Evolutionary conservation across 2,113 vertebrate species (phyloP), one percentile per base, ranked within the genome.

Genomic region (Prinia subflava): DNA sequence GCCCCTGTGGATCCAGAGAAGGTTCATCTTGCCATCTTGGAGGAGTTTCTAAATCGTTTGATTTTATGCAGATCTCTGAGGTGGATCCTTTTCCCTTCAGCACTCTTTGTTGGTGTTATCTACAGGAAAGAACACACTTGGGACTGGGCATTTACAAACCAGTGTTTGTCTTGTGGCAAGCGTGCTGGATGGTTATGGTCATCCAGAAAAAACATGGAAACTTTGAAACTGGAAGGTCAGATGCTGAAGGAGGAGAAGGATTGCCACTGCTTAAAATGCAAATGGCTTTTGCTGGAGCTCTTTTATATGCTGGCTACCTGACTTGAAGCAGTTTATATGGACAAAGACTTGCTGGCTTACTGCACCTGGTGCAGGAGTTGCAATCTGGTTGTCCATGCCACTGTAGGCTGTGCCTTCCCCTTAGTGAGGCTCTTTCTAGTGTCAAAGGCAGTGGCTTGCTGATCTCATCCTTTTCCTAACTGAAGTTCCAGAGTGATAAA

Each of bases 401-500:
- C 56, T 25, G 60, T 52, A 41, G 27, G 30, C 79, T 62, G 21
- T 53, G 63, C 75, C 35, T 82, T 78, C 2, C 2, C 44, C 2
- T 53, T 28, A 64, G 28, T 6, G 39, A 89, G 39, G 37, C 25
- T 50, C 52, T 94, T 56, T 14, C 22, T 57, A 3, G 30, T 53
- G 60, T 84, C 52, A 55, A 31, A 92, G 69, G 76, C 60, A 88
- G 5, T 35, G 21, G 10, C 56, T 83, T 92, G 67, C 82, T 93
- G 52, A 57, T 86, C 75, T 84, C 59, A 64, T 70, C 59, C 44
- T 81, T 70, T 53, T 56, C 60, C 76, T 49, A 13, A 47, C 68
- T 68, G 44, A 90, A 64, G 47, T 93, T 95, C 37, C 24, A 74
- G 46, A 77, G 42, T 78, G 71, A 64, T 71, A 78, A 83, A 90